A percentile compares a stretch with the other conserved stretches of the same genome.
phyloP scores from a whole-genome alignment of 1,140 invertebrate species.

The Eupeodes corollae region DNA sequence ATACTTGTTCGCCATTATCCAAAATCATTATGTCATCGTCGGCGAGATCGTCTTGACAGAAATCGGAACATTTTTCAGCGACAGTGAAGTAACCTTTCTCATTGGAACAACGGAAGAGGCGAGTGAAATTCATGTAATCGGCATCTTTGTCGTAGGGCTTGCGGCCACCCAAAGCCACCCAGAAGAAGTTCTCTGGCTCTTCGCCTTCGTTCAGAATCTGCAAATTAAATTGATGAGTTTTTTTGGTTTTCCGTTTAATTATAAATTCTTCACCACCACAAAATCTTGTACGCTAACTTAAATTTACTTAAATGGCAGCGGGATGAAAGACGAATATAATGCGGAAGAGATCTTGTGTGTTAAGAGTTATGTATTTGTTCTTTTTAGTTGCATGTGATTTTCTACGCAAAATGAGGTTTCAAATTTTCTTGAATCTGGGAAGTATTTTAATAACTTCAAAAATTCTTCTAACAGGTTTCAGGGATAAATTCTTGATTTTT shows the following conservation, averaged over 20 bases:
- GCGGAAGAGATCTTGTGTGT: no score
- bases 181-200: constrained; percentile 98
- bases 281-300: no score
- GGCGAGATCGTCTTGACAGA: constrained; percentile 99
- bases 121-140: constrained; percentile 86
- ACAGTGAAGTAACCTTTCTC: constrained; percentile 99
- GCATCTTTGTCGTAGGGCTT: constrained; percentile 87
- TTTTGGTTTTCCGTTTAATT: not conserved
- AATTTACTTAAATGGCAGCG: no score
- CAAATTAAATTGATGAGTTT: not conserved
- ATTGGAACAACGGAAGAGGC: constrained; percentile 96
- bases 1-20: constrained; percentile 96
- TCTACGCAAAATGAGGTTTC: no score
- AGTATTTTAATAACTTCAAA: no score
- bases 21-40: constrained; percentile 99
- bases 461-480: no score
- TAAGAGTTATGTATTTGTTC: not conserved
- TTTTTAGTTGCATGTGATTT: no score
- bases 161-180: constrained; percentile 86
- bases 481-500: no score
- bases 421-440: no score
- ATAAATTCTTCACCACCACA: no score
- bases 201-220: constrained; percentile 89
- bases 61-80: constrained; percentile 98
- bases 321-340: no score